A percentile compares a stretch with the other conserved stretches of the same genome.
phyloP scores from a whole-genome alignment of 1,140 invertebrate genomes.

The Diuraphis noxia region DNA sequence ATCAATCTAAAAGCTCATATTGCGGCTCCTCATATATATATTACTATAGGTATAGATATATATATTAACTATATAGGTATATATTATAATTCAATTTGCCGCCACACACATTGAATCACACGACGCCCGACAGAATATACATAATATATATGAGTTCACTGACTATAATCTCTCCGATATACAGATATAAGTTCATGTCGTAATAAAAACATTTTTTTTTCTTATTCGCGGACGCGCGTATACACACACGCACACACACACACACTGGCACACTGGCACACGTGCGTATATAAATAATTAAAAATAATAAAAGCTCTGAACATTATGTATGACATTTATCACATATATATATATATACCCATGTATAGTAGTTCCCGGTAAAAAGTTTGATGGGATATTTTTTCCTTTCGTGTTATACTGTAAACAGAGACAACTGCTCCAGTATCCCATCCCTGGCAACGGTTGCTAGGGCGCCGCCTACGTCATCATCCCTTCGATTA shows the following conservation, averaged over 20 bases:
- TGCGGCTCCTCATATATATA: background rate
- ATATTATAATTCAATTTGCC: background rate
- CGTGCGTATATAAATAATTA: background rate
- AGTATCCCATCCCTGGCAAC: constrained; percentile 34
- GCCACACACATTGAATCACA: background rate
- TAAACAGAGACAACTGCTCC: constrained; percentile 25
- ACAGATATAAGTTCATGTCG: background rate
- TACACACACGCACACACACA: background rate
- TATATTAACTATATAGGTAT: background rate
- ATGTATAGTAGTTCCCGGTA: background rate
- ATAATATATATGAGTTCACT: background rate
- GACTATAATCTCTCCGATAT: background rate
- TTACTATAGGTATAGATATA: background rate
- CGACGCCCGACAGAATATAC: background rate
- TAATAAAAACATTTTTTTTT: background rate
- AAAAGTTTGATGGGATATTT: constrained; percentile 14
- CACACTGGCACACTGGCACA: too few species aligned
- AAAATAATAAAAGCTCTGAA: background rate
- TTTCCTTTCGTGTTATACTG: background rate
- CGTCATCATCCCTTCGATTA: constrained; percentile 51
- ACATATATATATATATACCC: background rate
- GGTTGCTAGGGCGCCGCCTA: constrained; percentile 44
- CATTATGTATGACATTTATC: background rate
- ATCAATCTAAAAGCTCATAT: background rate
- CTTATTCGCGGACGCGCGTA: background rate